These are phyloP conservation scores for Dinoponera quadriceps DNA, from an alignment of 1,140 invertebrate genomes.

Conservation along the genomic window DNA sequence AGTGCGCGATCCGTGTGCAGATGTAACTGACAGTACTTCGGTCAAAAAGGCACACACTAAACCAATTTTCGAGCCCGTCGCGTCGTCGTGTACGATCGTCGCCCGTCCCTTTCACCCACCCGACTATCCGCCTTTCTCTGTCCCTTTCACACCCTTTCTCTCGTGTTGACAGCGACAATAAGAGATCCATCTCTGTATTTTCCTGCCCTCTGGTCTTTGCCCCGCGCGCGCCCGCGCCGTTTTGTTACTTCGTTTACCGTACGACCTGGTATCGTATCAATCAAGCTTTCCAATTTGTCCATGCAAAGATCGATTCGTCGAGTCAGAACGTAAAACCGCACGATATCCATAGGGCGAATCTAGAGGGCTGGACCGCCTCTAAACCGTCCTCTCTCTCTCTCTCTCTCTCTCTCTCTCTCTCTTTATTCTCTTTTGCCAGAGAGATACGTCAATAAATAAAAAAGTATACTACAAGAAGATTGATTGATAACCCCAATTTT, in stretches of 20 bases:
- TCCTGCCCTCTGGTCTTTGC: neutral
- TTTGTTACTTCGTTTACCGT: conserved; percentile 52
- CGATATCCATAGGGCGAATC: conserved; percentile 27
- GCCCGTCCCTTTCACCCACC: no score
- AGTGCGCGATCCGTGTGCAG: conserved; percentile 29
- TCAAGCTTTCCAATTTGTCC: conserved; percentile 60
- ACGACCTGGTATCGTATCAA: conserved; percentile 42
- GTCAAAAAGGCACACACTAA: conserved; percentile 64
- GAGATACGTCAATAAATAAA: neutral
- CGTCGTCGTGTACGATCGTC: conserved; percentile 25
- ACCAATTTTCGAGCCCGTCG: conserved; percentile 57
- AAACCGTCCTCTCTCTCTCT: no score
- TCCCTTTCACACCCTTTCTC: neutral
- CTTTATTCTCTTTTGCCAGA: no score
- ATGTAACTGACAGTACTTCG: conserved; percentile 65
- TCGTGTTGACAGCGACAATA: conserved; percentile 40
- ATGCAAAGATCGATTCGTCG: conserved; percentile 58
- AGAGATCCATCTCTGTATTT: conserved; percentile 41
- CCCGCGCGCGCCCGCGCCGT: conserved; percentile 14
- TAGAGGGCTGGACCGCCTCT: no score
- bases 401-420: neutral
- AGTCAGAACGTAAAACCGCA: conserved; percentile 47
- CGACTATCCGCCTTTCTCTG: neutral
- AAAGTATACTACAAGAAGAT: neutral
- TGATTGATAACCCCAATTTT: neutral